Evolutionary conservation across 2,797 vertebrate genomes (phyloP).

Genomic region (Loriculus beryllinus): DNA sequence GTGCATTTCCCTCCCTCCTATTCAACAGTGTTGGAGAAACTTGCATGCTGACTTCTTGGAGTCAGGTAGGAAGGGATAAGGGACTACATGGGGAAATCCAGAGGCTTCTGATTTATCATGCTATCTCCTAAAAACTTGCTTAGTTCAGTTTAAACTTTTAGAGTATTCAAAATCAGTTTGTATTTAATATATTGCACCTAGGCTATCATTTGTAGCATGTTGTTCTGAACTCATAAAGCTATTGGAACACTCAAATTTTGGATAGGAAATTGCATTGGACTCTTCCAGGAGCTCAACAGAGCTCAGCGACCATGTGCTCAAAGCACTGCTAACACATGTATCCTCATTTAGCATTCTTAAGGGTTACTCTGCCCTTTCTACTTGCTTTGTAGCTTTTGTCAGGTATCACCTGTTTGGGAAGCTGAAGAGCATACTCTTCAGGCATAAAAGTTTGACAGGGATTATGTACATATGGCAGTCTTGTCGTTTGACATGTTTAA

Average conservation of each 20-base stretch:
- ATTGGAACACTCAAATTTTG: not conserved
- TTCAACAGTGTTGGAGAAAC: not conserved
- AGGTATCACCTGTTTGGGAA: not conserved
- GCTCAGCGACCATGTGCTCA: fast-evolving
- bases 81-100: not conserved
- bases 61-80: not conserved
- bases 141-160: not conserved
- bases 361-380: not conserved
- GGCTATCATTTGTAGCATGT: not conserved
- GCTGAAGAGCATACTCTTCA: not conserved
- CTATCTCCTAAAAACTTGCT: not conserved
- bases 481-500: not conserved
- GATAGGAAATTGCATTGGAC: not conserved
- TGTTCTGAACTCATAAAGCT: not conserved
- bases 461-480: not conserved
- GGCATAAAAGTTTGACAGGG: not conserved
- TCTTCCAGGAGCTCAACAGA: not conserved
- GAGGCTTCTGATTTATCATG: not conserved
- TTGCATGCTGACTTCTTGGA: not conserved
- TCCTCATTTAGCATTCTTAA: not conserved
- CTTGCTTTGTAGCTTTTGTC: not conserved
- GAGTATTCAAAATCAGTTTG: not conserved
- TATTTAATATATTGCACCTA: not conserved
- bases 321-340: not conserved
- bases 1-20: not conserved